Base-by-base conservation (phyloP, 2,888 invertebrate genomes). In the Sacculina carcini region DNA sequence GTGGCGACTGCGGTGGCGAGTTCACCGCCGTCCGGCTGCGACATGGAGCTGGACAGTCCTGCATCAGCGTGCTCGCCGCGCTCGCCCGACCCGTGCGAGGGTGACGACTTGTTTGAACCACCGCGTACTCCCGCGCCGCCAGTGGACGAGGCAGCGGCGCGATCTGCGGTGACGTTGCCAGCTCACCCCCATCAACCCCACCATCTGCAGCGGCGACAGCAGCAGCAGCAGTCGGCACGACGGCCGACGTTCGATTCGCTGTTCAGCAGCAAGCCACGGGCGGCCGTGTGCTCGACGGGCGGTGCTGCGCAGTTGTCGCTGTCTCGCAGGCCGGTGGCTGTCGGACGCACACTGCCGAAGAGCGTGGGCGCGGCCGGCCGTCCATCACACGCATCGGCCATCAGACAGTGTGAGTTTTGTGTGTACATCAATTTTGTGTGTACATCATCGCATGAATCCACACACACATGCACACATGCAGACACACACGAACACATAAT, bases 21-120 rank as follows among this genome's bases (percentile, higher is more conserved):
- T 10, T 59, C 72, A 47, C n/a, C n/a, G n/a, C n/a, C n/a, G n/a
- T n/a, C n/a, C n/a, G n/a, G n/a, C n/a, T n/a, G n/a, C n/a, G 73
- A 72, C 57, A 72, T 76, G 66, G 79, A 80, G 58, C 74, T 78
- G 63, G 78, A 78, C 58, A 84, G 85, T 23, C 87, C 86, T 0
- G 85, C 86, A 67, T 61, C 61, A 24, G 59, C 58, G 19, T 55
- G 49, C 19, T 84, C 84, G 48, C 44, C 44, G 1, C 16, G 44
- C 44, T 44, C 44, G 44, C 85, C 85, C 0, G 84, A 81, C 44
- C 82, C 83, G n/a, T 79, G 78, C 60, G 79, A 85, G 65, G 83
- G 81, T 62, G 83, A 84, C 60, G 84, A 85, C 64, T 71, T 85
- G 56, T 85, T 85, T 67, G 79, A 79, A 65, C 84, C 84, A 49